Conservation (phyloP, 1,140 invertebrate genomes). For the Camponotus vicinus region DNA sequence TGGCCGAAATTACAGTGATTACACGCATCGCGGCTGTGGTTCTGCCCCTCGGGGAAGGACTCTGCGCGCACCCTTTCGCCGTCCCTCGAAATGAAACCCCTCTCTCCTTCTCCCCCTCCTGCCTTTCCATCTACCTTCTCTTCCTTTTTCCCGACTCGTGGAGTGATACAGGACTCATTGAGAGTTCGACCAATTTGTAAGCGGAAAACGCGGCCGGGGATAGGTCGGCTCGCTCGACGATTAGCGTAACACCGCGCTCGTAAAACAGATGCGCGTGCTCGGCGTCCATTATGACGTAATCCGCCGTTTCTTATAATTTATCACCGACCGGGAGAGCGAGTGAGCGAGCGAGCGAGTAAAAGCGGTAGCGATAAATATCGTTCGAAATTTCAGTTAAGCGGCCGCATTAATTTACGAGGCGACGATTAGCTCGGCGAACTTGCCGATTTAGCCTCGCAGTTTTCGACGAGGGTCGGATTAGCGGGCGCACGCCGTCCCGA, state of each 20-base stretch:
- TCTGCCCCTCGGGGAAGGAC: slow-evolving; percentile 75
- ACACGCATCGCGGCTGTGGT: slow-evolving; percentile 70
- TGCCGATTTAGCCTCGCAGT: slow-evolving; percentile 42
- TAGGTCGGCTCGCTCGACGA: slow-evolving; percentile 76
- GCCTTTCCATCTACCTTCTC: too few species aligned
- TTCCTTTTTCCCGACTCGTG: not conserved
- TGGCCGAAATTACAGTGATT: slow-evolving; percentile 84
- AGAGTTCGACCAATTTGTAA: slow-evolving; percentile 76
- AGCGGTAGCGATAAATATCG: slow-evolving; percentile 42
- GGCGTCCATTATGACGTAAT: slow-evolving; percentile 61
- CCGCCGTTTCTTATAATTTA: slow-evolving; percentile 62
- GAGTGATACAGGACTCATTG: slow-evolving; percentile 41
- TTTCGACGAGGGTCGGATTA: slow-evolving; percentile 47
- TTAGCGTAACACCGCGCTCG: slow-evolving; percentile 76
- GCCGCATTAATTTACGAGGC: slow-evolving; percentile 54
- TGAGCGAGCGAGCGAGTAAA: not conserved
- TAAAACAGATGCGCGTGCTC: slow-evolving; percentile 68
- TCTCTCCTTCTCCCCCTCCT: too few species aligned
- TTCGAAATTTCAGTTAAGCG: slow-evolving; percentile 61
- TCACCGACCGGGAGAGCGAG: slow-evolving; percentile 16
- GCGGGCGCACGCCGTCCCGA: slow-evolving; percentile 22
- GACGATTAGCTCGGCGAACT: slow-evolving; percentile 60
- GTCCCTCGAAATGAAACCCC: slow-evolving; percentile 37
- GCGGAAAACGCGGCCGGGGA: slow-evolving; percentile 64
- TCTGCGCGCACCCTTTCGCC: slow-evolving; percentile 64